Percentiles rank a stretch among this genome's conserved stretches.
These are phyloP conservation scores for Listrodromus nycthemerus DNA, from an alignment of 2,888 invertebrate genomes.

Conservation along the genomic window DNA sequence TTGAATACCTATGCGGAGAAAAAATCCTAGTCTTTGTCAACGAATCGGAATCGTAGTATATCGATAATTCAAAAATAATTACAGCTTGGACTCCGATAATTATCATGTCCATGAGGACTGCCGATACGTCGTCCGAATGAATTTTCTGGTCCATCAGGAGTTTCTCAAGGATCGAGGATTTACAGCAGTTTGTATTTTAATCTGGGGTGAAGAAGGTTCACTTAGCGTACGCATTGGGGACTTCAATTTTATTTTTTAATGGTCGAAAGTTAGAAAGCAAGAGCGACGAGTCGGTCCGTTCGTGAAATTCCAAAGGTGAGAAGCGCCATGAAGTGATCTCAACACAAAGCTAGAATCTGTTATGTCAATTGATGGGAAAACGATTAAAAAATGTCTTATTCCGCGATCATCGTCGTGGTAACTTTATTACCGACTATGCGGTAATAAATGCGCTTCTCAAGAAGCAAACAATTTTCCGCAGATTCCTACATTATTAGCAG, in stretches of 20 bases:
- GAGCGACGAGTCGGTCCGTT: neutral
- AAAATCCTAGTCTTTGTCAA: constrained; percentile 85
- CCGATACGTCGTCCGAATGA: constrained; percentile 87
- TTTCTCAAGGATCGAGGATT: constrained; percentile 85
- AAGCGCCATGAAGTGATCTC: constrained; percentile 3
- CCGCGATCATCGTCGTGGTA: no score
- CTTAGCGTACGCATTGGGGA: neutral
- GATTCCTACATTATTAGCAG: no score
- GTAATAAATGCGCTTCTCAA: no score
- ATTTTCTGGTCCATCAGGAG: constrained; percentile 87
- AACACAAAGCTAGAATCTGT: neutral
- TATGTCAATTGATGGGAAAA: neutral
- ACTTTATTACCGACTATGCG: neutral
- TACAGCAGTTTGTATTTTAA: neutral
- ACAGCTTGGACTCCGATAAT: constrained; percentile 89
- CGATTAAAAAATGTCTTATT: no score
- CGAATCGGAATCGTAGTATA: constrained; percentile 87
- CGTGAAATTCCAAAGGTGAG: constrained; percentile 10
- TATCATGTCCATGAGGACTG: constrained; percentile 88
- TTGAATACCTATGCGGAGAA: neutral
- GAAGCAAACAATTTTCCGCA: no score
- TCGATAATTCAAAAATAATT: constrained; percentile 71
- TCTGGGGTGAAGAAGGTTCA: neutral
- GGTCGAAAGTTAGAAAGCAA: constrained; percentile 40
- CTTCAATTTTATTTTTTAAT: neutral